Evolutionary conservation across 2,888 invertebrate species (phyloP), one percentile per base, ranked within the genome.

Genomic region (Allacma fusca): DNA sequence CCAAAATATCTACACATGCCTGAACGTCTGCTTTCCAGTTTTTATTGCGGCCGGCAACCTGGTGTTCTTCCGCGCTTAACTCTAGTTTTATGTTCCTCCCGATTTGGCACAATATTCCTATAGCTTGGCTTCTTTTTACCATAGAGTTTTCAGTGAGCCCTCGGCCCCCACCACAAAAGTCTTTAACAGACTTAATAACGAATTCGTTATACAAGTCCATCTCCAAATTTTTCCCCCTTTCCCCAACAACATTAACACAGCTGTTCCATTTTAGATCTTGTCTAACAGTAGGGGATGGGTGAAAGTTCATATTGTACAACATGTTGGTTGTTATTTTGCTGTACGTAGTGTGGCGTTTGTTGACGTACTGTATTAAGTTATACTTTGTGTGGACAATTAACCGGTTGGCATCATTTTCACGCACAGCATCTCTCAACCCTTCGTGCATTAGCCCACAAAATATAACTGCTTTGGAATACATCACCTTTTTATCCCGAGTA

Each of bases 401-500:
- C 29, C 68, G 28, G 12, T 68, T 2, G 29, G 29, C 68, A 34
- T 68, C 68, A n/a, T 68, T 68, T 34, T 68, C 68, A n/a, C 68
- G 29, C 1, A 68, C n/a, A 7, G 68, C 68, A 68, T 68, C 34
- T 1, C 68, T 12, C n/a, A 34, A 68, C 1, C 68, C 68, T 68
- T 68, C 5, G 2, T 34, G 24, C 40, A 34, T 24, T n/a, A 34
- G 7, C 1, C 68, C 68, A 29, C 7, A 34, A 68, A 28, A 68
- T 19, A 68, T 68, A 19, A 68, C 13, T 28, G 29, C 29, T 68
- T 68, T 68, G 5, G 68, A 24, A 26, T 68, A 68, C 19, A n/a
- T 4, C 1, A 68, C 13, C 19, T 29, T 34, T 68, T 68, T 34
- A n/a, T 68, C 68, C 1, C 2, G 1, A 12, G n/a, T n/a, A 16